A percentile compares a stretch with the other conserved stretches of the same genome.
phyloP scores from a whole-genome alignment of 2,888 invertebrate species.

The Dinocampus coccinellae region DNA sequence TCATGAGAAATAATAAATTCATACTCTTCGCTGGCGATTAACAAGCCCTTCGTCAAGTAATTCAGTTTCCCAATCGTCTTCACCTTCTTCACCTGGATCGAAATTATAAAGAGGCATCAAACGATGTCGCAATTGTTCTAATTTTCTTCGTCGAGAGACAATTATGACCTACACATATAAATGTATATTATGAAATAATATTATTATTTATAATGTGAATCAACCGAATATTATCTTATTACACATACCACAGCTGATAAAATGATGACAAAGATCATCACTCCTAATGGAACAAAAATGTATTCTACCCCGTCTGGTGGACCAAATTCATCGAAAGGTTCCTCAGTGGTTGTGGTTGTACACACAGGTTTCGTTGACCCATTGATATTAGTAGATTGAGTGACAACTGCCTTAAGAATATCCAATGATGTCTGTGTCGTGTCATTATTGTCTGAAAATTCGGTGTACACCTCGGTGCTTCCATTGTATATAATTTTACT shows the following conservation, averaged over 20 bases:
- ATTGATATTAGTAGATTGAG: constrained; percentile 7
- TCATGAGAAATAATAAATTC: constrained; percentile 48
- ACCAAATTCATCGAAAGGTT: constrained; percentile 63
- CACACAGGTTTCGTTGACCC: constrained; percentile 39
- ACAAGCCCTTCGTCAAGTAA: constrained; percentile 69
- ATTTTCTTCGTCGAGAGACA: constrained; percentile 71
- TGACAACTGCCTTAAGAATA: constrained; percentile 47
- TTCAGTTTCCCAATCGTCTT: constrained; percentile 79
- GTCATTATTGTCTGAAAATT: constrained; percentile 38
- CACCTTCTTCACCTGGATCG: constrained; percentile 77
- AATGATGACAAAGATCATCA: constrained; percentile 66
- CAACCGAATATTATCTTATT: constrained; percentile 35
- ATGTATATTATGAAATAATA: constrained; percentile 34
- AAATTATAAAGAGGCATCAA: constrained; percentile 79
- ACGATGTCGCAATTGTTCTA: constrained; percentile 75
- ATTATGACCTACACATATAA: constrained; percentile 69
- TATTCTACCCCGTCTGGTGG: constrained; percentile 67
- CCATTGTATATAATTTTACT: constrained; percentile 43
- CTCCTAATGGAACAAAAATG: constrained; percentile 66
- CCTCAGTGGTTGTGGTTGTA: constrained; percentile 57
- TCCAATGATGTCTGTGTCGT: constrained; percentile 42
- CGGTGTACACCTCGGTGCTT: constrained; percentile 44
- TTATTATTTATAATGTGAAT: constrained; percentile 43
- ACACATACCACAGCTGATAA: constrained; percentile 62
- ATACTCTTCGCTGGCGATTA: constrained; percentile 63